Base-by-base conservation (phyloP, 2,113 vertebrate species). In the Orcinus orca region DNA sequence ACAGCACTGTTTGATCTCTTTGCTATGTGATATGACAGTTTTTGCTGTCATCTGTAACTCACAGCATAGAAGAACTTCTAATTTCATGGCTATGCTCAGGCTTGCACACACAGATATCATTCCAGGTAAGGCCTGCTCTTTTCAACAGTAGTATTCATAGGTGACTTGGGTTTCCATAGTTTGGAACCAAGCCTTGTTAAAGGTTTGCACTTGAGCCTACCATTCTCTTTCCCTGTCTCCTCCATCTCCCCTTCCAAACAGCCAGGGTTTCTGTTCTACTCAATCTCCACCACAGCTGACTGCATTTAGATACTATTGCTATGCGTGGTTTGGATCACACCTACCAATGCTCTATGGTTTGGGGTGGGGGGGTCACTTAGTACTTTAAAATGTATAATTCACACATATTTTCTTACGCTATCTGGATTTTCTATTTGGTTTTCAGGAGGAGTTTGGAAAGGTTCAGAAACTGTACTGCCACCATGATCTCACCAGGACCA, bases 361-460 rank as follows among this genome's bases (percentile, higher is more conserved):
- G 7, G 20, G 53, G 67, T 38, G 55, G 8, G 44, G 17, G 8
- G 3, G 6, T n/a, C 73, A 65, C 12, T 14, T 41, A 7, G 4
- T 50, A 73, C 58, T 77, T 73, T 41, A 31, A 90, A 93, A 91
- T 41, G 47, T 31, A 84, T 47, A 53, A 92, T 36, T 29, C 20
- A 36, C 21, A 73, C 17, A 18, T 44, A 73, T 93, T 90, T 94
- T 63, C 65, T 63, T 15, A 74, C 21, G 38, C 33, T 74, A 74
- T 50, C 29, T 31, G 71, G 11, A n/a, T 84, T 88, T 85, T 73
- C 62, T 84, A 4, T 68, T 87, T 65, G 8, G 9, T 81, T 95
- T 96, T 87, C 60, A 71, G 25, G 5, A 80, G 25, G 36, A 41
- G 14, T 77, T 95, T 55, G 21, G 60, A 71, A 82, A 76, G 41